These are phyloP conservation scores for Corythornis madagascariensis DNA, from an alignment of 2,113 vertebrate species.

Conservation along the genomic window DNA sequence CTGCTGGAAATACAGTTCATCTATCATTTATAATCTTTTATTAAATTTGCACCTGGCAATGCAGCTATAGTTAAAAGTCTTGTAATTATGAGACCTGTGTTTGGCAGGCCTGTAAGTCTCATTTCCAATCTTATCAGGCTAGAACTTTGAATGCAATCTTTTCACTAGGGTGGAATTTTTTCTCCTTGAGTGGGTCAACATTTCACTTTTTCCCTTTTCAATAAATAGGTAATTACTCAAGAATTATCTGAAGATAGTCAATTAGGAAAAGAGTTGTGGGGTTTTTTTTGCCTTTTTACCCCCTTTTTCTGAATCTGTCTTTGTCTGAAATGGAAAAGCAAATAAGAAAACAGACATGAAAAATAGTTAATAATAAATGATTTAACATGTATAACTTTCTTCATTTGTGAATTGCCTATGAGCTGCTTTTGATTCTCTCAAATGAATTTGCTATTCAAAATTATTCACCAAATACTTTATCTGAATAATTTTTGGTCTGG, in stretches of 20 bases:
- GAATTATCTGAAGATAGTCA: not conserved
- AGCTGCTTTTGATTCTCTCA: conserved; percentile 47
- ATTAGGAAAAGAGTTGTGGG: not conserved
- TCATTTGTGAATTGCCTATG: conserved; percentile 50
- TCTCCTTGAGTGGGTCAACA: not conserved
- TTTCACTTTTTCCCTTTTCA: not conserved
- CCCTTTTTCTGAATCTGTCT: not conserved
- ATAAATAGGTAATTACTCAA: not conserved
- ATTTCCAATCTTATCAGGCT: conserved; percentile 61
- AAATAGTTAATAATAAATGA: conserved; percentile 39
- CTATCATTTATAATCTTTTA: conserved; percentile 79
- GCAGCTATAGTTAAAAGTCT: conserved; percentile 72
- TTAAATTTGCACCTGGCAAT: conserved; percentile 80
- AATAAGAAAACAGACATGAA: not conserved
- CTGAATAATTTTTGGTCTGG: conserved; percentile 61
- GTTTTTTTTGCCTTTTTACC: not conserved
- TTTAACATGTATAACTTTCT: conserved; percentile 42
- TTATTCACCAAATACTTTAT: conserved; percentile 67
- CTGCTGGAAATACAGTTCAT: conserved; percentile 75
- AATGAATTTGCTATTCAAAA: conserved; percentile 60
- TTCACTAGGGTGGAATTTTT: conserved; percentile 6
- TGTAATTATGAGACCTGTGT: conserved; percentile 66
- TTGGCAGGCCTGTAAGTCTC: conserved; percentile 59
- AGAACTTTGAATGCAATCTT: not conserved
- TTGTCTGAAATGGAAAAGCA: conserved; percentile 29